A percentile compares a stretch with the other conserved stretches of the same genome.
These are phyloP conservation scores for Agapornis canus DNA, from an alignment of 2,797 vertebrate genomes.

Conservation along the genomic window DNA sequence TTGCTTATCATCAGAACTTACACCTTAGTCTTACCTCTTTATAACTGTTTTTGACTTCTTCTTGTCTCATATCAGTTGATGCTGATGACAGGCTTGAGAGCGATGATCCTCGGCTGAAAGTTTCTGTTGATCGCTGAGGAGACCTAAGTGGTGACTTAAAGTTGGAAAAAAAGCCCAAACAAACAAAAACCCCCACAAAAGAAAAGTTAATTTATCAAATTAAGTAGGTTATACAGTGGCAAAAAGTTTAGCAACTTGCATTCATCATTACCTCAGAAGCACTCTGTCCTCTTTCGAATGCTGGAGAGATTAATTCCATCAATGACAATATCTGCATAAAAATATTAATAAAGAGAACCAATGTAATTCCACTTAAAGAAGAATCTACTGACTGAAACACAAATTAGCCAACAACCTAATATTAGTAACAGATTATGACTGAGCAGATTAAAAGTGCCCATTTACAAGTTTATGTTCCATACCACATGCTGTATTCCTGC, in stretches of 20 bases:
- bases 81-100: slow-evolving; percentile 86
- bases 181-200: not conserved
- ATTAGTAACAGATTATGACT: not conserved
- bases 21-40: slow-evolving; percentile 84
- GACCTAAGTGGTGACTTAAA: slow-evolving; percentile 80
- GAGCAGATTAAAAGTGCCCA: not conserved
- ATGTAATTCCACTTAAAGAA: not conserved
- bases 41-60: slow-evolving; percentile 77
- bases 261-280: slow-evolving; percentile 77
- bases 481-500: not conserved
- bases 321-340: slow-evolving; percentile 84
- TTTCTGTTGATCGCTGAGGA: slow-evolving; percentile 78
- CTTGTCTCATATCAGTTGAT: slow-evolving; percentile 75
- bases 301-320: slow-evolving; percentile 81
- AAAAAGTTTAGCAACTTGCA: not conserved
- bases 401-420: not conserved
- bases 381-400: not conserved
- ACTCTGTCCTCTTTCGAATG: slow-evolving; percentile 74
- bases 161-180: not conserved
- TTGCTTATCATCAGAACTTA: not conserved
- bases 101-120: slow-evolving; percentile 87
- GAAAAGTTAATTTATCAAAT: not conserved
- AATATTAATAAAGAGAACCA: not conserved
- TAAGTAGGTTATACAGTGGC: not conserved
- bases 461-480: not conserved